Evolutionary conservation across 37 sponge, comb jelly and placozoan species (phyloP).

Genomic region (Beroe forskalii): DNA sequence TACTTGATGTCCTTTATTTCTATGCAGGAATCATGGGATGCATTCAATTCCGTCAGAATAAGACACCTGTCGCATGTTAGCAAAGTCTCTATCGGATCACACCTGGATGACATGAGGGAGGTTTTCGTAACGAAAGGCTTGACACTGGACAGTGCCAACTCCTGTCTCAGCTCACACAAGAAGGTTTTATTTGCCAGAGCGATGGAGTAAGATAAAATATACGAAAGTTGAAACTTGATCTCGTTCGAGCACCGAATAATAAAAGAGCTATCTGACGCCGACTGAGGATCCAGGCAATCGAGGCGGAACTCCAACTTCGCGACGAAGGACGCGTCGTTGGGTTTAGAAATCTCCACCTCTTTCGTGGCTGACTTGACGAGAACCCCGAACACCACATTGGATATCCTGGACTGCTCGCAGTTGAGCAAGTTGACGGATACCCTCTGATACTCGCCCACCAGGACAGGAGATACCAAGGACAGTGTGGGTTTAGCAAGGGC

Average conservation of each 20-base stretch:
- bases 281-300: constrained; percentile 25
- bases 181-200: background rate
- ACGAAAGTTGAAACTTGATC: constrained; percentile 1
- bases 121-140: background rate
- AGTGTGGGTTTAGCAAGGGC: constrained; percentile 22
- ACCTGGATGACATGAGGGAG: constrained; percentile 49
- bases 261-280: constrained; percentile 18
- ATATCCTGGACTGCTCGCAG: constrained; percentile 40
- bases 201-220: constrained; percentile 6
- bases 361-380: background rate
- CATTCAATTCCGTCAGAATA: constrained; percentile 10
- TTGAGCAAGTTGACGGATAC: constrained; percentile 54
- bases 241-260: background rate
- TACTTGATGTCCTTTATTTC: constrained; percentile 40
- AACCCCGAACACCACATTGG: constrained; percentile 21
- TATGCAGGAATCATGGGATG: background rate
- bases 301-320: background rate
- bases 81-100: constrained; percentile 40
- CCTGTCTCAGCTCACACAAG: background rate
- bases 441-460: constrained; percentile 63
- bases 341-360: background rate
- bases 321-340: background rate
- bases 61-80: constrained; percentile 58
- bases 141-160: constrained; percentile 2
- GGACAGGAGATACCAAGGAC: constrained; percentile 48